These are phyloP conservation scores for Indicator maculatus DNA, from an alignment of 2,113 vertebrate species.

Conservation along the genomic window DNA sequence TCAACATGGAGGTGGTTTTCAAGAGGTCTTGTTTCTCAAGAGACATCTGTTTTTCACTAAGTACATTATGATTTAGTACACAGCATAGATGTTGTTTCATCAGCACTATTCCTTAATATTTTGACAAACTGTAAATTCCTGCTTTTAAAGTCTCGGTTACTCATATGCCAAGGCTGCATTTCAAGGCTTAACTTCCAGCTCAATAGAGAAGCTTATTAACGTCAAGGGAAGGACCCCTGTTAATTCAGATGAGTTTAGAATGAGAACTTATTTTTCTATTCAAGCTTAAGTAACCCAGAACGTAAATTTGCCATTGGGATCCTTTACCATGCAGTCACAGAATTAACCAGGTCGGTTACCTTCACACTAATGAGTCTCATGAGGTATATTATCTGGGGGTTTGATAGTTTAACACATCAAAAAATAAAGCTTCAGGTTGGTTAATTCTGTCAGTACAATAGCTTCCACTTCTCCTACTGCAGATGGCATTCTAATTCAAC, in stretches of 20 bases:
- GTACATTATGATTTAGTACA: background rate
- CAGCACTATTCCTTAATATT: slow-evolving; percentile 2
- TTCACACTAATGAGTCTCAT: too few species aligned
- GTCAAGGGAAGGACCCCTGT: background rate
- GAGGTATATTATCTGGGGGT: too few species aligned
- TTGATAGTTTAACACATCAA: too few species aligned
- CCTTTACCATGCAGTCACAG: background rate
- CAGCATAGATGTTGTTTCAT: background rate
- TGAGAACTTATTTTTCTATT: background rate
- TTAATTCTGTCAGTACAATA: background rate
- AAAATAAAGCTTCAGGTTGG: too few species aligned
- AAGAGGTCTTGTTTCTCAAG: background rate
- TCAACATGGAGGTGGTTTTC: background rate
- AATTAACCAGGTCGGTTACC: too few species aligned
- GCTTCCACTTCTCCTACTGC: background rate
- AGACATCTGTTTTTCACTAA: background rate
- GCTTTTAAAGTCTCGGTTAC: slow-evolving; percentile 21
- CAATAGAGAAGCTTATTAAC: background rate
- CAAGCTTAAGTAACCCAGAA: background rate
- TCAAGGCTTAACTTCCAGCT: slow-evolving; percentile 19
- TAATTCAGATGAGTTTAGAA: background rate
- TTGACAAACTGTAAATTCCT: slow-evolving; percentile 41
- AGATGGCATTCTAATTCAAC: background rate
- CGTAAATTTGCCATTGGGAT: slow-evolving; percentile 8
- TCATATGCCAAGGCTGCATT: background rate